These are phyloP conservation scores for Gallinago stenura DNA, from an alignment of 2,797 vertebrate species.

Conservation along the genomic window DNA sequence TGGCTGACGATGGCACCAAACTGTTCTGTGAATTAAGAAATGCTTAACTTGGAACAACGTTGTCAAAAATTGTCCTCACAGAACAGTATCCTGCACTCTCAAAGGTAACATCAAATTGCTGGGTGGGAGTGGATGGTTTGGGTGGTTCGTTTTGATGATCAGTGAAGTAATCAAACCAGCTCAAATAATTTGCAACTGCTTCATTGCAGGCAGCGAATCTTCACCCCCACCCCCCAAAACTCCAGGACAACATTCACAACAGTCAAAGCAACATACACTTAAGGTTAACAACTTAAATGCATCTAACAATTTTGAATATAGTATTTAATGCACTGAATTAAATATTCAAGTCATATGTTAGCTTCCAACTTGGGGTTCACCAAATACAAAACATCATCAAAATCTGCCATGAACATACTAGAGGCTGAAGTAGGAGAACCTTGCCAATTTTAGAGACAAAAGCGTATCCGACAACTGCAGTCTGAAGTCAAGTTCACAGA, in stretches of 20 bases:
- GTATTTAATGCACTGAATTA: neutral
- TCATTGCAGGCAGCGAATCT: neutral
- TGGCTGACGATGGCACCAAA: neutral
- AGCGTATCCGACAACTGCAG: rapidly evolving
- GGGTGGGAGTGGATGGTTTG: too few species aligned
- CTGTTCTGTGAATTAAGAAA: conserved; percentile 14
- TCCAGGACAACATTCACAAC: neutral
- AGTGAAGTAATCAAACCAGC: neutral
- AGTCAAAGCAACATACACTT: neutral
- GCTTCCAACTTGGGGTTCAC: neutral
- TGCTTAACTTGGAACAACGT: neutral
- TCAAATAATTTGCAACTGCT: neutral
- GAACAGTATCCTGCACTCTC: neutral
- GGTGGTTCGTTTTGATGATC: neutral
- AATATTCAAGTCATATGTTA: neutral
- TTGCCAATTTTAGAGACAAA: rapidly evolving
- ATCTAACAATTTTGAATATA: neutral
- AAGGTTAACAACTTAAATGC: neutral
- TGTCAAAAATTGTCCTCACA: neutral
- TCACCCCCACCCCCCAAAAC: neutral
- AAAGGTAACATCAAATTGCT: neutral
- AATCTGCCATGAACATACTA: neutral
- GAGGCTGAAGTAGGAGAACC: neutral
- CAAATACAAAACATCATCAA: neutral
- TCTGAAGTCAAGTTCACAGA: neutral